phyloP scores from a whole-genome alignment of 1,140 invertebrate species.

The Brachionus koreanus region DNA sequence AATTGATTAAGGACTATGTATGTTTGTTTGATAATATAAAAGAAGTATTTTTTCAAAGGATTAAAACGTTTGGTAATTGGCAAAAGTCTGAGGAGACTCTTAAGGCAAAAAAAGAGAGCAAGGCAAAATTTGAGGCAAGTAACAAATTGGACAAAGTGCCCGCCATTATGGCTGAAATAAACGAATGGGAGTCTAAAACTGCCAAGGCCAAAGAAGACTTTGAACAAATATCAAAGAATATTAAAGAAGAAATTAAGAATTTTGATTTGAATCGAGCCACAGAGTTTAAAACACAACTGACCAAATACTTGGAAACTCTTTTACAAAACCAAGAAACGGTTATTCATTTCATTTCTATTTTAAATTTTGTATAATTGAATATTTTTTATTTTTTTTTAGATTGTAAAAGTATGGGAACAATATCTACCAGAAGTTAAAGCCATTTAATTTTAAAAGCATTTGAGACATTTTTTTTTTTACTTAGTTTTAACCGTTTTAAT shows the following conservation, averaged over 20 bases:
- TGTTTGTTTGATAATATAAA: constrained; percentile 85
- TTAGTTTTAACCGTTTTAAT: neutral
- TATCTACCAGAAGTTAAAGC: constrained; percentile 81
- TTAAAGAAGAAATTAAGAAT: constrained; percentile 87
- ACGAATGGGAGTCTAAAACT: constrained; percentile 83
- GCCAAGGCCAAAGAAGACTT: constrained; percentile 93
- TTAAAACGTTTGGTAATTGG: constrained; percentile 96
- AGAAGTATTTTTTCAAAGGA: constrained; percentile 94
- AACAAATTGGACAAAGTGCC: constrained; percentile 33
- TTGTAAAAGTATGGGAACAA: constrained; percentile 90
- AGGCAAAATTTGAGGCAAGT: constrained; percentile 81
- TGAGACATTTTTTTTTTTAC: neutral
- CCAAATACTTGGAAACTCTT: constrained; percentile 87
- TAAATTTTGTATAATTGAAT: neutral
- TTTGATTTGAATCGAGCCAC: constrained; percentile 81
- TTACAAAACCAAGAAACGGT: constrained; percentile 92
- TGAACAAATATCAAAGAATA: constrained; percentile 88
- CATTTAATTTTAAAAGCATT: constrained; percentile 65
- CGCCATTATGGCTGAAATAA: neutral
- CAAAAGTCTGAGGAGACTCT: constrained; percentile 90
- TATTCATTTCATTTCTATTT: constrained; percentile 46
- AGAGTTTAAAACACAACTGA: constrained; percentile 81
- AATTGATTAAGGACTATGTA: constrained; percentile 92
- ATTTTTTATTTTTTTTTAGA: constrained; percentile 62
- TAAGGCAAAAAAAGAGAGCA: constrained; percentile 87